phyloP scores from a whole-genome alignment of 2,113 vertebrate genomes.

The Petrocephalus microphthalmus region DNA sequence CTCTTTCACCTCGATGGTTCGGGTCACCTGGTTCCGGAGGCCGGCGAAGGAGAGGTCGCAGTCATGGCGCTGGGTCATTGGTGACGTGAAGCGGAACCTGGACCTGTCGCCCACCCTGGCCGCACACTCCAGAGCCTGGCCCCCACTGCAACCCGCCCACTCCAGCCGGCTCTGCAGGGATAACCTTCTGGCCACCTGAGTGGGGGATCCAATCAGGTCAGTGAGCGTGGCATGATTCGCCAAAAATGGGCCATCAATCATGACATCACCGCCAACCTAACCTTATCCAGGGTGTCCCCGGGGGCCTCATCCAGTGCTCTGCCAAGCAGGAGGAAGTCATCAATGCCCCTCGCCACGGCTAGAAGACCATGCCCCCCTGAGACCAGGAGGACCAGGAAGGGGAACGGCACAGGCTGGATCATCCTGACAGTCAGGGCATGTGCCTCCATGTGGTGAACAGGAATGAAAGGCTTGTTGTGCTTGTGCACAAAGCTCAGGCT shows the following conservation, averaged over 20 bases:
- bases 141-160: constrained; percentile 74
- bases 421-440: constrained; percentile 85
- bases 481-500: constrained; percentile 64
- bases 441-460: constrained; percentile 96
- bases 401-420: constrained; percentile 70
- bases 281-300: constrained; percentile 88
- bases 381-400: constrained; percentile 85
- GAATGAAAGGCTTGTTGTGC: constrained; percentile 79
- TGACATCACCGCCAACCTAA: constrained; percentile 36
- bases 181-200: constrained; percentile 81
- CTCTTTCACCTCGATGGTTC: constrained; percentile 67
- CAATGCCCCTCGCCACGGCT: constrained; percentile 72
- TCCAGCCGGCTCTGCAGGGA: constrained; percentile 71
- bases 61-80: constrained; percentile 68
- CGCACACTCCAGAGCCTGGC: constrained; percentile 80
- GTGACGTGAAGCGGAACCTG: constrained; percentile 57
- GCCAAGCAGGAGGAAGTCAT: constrained; percentile 87
- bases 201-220: constrained; percentile 12
- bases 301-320: constrained; percentile 79
- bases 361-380: constrained; percentile 90
- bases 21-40: constrained; percentile 59
- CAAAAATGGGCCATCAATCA: neutral
- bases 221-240: neutral
- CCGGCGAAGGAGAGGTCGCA: constrained; percentile 91
- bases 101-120: constrained; percentile 65